Evolutionary conservation across 2,797 vertebrate genomes (phyloP).

Genomic region (Vultur gryphus): DNA sequence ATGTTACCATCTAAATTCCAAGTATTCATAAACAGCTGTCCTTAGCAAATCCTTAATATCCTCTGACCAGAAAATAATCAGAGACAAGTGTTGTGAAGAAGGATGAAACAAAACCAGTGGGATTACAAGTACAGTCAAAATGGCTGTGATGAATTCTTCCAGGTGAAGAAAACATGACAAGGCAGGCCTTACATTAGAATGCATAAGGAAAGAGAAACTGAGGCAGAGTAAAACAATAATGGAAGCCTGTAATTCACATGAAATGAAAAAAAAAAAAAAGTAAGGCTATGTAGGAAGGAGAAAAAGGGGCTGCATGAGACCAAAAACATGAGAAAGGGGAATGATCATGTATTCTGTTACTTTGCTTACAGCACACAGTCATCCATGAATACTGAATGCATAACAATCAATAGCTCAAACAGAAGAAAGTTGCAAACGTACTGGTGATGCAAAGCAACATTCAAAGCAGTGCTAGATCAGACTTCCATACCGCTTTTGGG

Average conservation of each 20-base stretch:
- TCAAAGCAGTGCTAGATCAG: not conserved
- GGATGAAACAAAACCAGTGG: not conserved
- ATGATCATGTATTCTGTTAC: not conserved
- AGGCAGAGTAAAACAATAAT: not conserved
- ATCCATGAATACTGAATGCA: not conserved
- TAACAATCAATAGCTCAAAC: not conserved
- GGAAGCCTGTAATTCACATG: not conserved
- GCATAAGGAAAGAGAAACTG: not conserved
- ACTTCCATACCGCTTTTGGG: not conserved
- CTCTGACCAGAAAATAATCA: not conserved
- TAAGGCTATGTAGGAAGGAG: not conserved
- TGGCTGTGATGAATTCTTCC: not conserved
- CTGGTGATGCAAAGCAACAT: not conserved
- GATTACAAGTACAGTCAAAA: not conserved
- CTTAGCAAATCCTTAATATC: not conserved
- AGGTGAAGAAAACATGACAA: not conserved
- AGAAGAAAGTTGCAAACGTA: not conserved
- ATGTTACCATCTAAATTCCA: not conserved
- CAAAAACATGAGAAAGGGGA: not conserved
- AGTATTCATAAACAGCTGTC: not conserved
- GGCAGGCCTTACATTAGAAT: not conserved
- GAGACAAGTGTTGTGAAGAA: not conserved
- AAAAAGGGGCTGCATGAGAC: not conserved
- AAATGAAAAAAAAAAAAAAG: not conserved
- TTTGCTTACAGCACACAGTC: not conserved